Evolutionary conservation across 2,797 vertebrate genomes (phyloP).

Genomic region (Chaetophractus vellerosus): DNA sequence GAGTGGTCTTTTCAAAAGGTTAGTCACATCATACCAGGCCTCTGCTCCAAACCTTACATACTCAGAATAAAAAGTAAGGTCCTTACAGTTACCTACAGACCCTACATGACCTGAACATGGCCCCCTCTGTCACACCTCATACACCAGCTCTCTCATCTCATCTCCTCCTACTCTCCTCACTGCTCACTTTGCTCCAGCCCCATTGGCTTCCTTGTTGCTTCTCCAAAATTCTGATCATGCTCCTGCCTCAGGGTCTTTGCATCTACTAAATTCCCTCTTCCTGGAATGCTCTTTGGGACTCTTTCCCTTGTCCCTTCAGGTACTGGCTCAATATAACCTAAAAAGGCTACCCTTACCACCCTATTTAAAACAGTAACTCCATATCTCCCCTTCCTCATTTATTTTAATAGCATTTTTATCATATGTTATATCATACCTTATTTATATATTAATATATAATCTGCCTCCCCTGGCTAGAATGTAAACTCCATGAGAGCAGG

Average conservation of each 20-base stretch:
- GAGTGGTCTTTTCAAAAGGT: conserved; percentile 7
- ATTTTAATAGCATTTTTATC: not conserved
- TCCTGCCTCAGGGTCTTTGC: not conserved
- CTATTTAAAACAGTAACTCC: not conserved
- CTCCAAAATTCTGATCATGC: not conserved
- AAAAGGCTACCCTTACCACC: not conserved
- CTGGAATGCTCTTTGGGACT: not conserved
- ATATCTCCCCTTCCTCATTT: not conserved
- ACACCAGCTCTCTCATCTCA: not conserved
- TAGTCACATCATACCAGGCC: not conserved
- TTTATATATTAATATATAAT: not conserved
- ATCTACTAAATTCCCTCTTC: not conserved
- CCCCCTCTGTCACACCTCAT: not conserved
- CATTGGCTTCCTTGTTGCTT: not conserved
- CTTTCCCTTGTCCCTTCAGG: not conserved
- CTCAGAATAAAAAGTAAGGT: not conserved
- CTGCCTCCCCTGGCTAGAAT: not conserved
- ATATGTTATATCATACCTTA: not conserved
- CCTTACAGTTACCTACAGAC: not conserved
- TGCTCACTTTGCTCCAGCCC: not conserved
- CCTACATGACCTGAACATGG: not conserved
- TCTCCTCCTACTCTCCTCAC: not conserved
- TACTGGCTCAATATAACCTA: not conserved
- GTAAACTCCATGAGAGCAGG: not conserved
- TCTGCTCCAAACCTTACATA: not conserved